Evolutionary conservation across 2,888 invertebrate species (phyloP), one percentile per base, ranked within the genome.

Genomic region (Abscondita cerata): DNA sequence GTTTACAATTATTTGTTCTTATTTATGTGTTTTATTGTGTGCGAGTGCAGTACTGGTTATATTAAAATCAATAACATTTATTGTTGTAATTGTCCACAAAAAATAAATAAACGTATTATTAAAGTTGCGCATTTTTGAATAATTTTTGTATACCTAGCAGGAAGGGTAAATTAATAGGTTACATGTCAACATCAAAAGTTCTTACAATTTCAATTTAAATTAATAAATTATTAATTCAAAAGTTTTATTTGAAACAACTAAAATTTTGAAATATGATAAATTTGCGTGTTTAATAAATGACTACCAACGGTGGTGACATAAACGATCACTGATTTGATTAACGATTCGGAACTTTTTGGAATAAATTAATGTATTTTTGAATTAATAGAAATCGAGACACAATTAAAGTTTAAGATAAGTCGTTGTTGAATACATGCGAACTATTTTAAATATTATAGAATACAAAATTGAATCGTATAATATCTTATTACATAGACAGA

Each of bases 61-160:
- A 75, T 78, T 77, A 76, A 76, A 76, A 68, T 66, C 75, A 76
- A 75, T 77, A 77, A 78, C 78, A 79, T 78, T 80, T 80, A 80
- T 75, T 80, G 80, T 81, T 81, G 81, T 81, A 80, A 80, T 80
- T 81, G 81, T 81, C 81, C 79, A 78, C 76, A 76, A 77, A 78
- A 74, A 78, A 80, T 79, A 78, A 78, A 78, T 69, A 70, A 69
- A 71, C 61, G 68, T 72, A 74, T 74, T 73, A 73, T 68, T 70
- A 71, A 73, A 70, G 68, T 50, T 51, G 34, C 16, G 2, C 3
- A 50, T 16, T 16, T 34, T 51, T 11, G 9, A 15, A 25, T 6
- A 25, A 25, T 6, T 25, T 25, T 25, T 25, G 25, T 25, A 25
- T 25, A 25, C 25, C 4, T 4, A 2, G 25, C 25, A 25, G 25